These are phyloP conservation scores for Lycocorax pyrrhopterus DNA, from an alignment of 2,113 vertebrate genomes.

Conservation along the genomic window DNA sequence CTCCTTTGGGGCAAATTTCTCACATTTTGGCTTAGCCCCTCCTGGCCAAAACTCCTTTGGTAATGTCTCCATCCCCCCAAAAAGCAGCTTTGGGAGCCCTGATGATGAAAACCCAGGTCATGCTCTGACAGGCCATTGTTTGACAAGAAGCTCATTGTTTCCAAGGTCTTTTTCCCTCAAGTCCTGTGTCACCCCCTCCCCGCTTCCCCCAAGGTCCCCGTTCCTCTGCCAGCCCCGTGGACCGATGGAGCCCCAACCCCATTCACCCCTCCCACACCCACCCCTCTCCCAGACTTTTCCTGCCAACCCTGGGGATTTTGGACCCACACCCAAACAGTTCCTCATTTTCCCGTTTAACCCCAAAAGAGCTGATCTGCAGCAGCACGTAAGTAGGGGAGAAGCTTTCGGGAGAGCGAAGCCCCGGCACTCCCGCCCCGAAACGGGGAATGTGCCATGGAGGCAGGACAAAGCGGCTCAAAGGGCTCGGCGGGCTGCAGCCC, in stretches of 20 bases:
- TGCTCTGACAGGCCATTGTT: fast-evolving
- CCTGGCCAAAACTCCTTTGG: no score
- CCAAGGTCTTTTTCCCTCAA: background rate
- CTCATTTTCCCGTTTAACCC: background rate
- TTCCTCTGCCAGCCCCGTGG: background rate
- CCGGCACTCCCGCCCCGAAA: fast-evolving
- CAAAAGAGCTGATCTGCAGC: fast-evolving
- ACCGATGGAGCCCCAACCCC: fast-evolving
- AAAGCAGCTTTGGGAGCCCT: background rate
- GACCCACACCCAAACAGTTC: fast-evolving
- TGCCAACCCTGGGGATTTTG: fast-evolving
- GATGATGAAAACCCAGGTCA: fast-evolving
- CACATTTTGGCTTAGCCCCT: fast-evolving
- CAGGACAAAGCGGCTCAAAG: background rate
- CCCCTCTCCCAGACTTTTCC: background rate
- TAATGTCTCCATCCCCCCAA: background rate
- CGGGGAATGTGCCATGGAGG: fast-evolving
- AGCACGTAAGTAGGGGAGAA: fast-evolving
- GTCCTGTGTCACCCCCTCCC: background rate
- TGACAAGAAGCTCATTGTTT: background rate
- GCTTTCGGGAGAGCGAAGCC: fast-evolving
- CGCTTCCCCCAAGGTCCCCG: fast-evolving
- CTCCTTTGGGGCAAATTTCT: background rate
- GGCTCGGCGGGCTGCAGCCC: background rate
- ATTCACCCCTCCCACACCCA: background rate